phyloP scores from a whole-genome alignment of 1,140 invertebrate species.

The Drosophila murphyi region DNA sequence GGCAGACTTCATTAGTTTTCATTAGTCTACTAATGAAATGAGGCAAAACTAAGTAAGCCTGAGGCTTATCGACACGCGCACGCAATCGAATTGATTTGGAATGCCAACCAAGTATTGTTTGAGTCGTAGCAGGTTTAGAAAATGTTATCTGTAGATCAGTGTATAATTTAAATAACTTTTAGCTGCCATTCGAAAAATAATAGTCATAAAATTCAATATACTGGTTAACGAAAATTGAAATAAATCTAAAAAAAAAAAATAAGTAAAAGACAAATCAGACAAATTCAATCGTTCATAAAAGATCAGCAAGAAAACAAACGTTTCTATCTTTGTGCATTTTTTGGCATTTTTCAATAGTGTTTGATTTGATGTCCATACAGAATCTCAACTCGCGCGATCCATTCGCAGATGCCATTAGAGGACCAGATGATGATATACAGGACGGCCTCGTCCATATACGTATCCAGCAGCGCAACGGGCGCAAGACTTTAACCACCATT shows the following conservation, averaged over 20 bases:
- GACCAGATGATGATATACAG: slow-evolving; percentile 97
- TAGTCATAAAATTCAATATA: slow-evolving; percentile 39
- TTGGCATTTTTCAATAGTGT: slow-evolving; percentile 1
- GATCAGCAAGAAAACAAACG: not conserved
- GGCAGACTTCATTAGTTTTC: slow-evolving; percentile 46
- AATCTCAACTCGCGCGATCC: slow-evolving; percentile 95
- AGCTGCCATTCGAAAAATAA: slow-evolving; percentile 32
- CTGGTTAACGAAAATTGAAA: slow-evolving; percentile 10
- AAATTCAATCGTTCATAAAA: slow-evolving; percentile 25
- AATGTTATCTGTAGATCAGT: slow-evolving; percentile 16
- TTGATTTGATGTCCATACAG: slow-evolving; percentile 94
- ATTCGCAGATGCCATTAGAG: slow-evolving; percentile 96
- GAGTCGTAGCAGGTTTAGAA: slow-evolving; percentile 16
- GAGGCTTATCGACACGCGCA: not conserved
- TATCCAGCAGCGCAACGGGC: slow-evolving; percentile 99
- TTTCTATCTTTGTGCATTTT: not conserved
- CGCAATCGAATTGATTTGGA: not conserved
- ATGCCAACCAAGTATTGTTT: not conserved
- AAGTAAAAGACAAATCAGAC: not conserved
- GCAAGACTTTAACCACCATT: slow-evolving; percentile 99
- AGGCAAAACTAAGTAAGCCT: slow-evolving; percentile 12
- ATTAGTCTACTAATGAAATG: slow-evolving; percentile 29
- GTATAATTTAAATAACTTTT: slow-evolving; percentile 20
- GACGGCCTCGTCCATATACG: slow-evolving; percentile 99
- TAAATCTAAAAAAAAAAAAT: not conserved